Base-by-base conservation (phyloP, 2,888 invertebrate genomes). In the Drosophila mercatorum region DNA sequence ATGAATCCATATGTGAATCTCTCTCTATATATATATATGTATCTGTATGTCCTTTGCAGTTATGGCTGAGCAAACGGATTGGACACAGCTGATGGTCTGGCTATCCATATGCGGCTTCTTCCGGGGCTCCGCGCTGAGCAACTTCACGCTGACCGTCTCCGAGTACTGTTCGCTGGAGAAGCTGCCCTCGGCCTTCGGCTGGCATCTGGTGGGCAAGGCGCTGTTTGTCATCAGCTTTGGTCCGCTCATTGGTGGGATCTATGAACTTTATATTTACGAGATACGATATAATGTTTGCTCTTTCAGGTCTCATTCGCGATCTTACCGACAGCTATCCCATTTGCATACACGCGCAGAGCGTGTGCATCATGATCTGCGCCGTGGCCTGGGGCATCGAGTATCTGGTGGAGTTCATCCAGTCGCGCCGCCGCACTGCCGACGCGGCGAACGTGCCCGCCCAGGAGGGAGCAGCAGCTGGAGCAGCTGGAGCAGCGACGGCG, bases 121-220 rank as follows among this genome's bases (percentile, higher is more conserved):
- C 92, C 94, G 96, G 66, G 96, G 97, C 67, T 95, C 96, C 89
- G 96, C 96, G 17, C 93, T 97, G 52, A 96, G 96, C 81, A 96
- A 96, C 92, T 95, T 96, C 90, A 96, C 96, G 40, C 94, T 96
- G 8, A 96, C 96, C n/a, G 95, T 96, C 80, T 96, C 96, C 0
- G 96, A 96, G 92, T 95, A 95, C 85, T 95, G 95, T 78, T 95
- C 96, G 0, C 90, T 95, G 78, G 96, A 96, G 89, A 96, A 96
- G 88, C 91, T 96, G 72, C 96, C 96, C 0, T 96, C 96, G 7
- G 96, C 96, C 12, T 96, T 96, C 89, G 96, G 96, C 17, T 93
- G 96, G 88, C 96, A 96, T 85, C 95, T 96, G 95, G 96, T 96
- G 75, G 95, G 95, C 83, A 96, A 96, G 90, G 96, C 96, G 10